Base-by-base conservation (phyloP, 2,888 invertebrate species). In the Aporophyla lueneburgensis region DNA sequence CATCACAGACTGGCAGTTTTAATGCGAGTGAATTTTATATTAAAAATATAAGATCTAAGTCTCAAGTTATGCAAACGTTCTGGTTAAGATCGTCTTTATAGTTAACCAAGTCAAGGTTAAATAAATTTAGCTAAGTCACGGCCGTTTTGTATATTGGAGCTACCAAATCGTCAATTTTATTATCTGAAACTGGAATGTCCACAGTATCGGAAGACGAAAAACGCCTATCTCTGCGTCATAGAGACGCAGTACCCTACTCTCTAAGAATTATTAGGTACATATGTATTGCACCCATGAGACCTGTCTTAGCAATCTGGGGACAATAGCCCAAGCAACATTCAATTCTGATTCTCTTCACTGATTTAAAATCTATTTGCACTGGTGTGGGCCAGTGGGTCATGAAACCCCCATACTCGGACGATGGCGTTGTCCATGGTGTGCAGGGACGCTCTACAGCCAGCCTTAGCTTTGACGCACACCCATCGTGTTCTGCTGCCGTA, bases 401-500 rank as follows among this genome's bases (percentile, higher is more conserved):
- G 96, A 86, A 96, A 95, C 24, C 96, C 96, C 96, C 96, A 96
- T 12, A 96, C 96, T 40, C 96, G 91, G 16, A 96, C 96, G 76
- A 96, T 96, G 12, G 96, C 96, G 80, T 96, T 96, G 85, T 96
- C 95, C 94, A 94, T 93, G 5, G 96, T 96, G 81, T 96, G 96
- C 3, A 96, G 91, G 0, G 96, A 96, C 1, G 96, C 96, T 79
- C 96, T 91, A 87, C 96, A 96, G 43, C 96, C 96, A 9, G 95
- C 95, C 78, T 96, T 96, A 0, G 96, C 96, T 83, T 96, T 96
- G 24, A 96, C 96, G 88, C 96, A 96, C 58, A 96, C 96, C 96
- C 96, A 96, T 88, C 96, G 90, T 2, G 93, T 95, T 46, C 95
- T 91, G 83, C 94, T 94, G 68, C 96, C 96, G 79, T 95, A 95